Evolutionary conservation across 2,797 vertebrate species (phyloP).

Genomic region (Decapterus maruadsi): DNA sequence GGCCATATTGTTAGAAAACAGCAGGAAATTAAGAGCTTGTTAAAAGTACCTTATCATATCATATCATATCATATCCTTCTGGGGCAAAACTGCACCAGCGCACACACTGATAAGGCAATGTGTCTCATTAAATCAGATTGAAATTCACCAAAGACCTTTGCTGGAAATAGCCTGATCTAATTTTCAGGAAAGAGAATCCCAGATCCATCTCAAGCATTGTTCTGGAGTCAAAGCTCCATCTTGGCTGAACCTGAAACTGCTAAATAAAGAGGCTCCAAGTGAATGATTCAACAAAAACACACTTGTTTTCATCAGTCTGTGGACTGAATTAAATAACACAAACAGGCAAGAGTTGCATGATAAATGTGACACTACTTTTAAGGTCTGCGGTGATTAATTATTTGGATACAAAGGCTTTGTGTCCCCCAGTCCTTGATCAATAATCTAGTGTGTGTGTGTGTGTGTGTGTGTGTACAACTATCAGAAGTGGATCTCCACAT

Average conservation of each 20-base stretch:
- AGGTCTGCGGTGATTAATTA: constrained; percentile 55
- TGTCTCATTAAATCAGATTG: constrained; percentile 53
- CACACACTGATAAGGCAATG: constrained; percentile 10
- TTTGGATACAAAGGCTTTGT: constrained; percentile 48
- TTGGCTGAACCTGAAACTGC: constrained; percentile 7
- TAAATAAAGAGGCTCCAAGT: constrained; percentile 22
- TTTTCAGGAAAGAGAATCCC: constrained; percentile 40
- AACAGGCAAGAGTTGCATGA: constrained; percentile 29
- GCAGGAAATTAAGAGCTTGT: background rate
- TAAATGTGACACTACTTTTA: constrained; percentile 37
- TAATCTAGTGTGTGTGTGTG: constrained; percentile 13
- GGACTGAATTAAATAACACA: constrained; percentile 42
- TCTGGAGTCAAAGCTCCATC: constrained; percentile 2
- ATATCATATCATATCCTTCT: background rate
- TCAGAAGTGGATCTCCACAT: constrained; percentile 35
- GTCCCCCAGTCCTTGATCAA: constrained; percentile 10
- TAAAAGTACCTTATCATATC: constrained; percentile 5
- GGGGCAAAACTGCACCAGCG: constrained; percentile 8
- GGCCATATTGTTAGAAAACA: constrained; percentile 8
- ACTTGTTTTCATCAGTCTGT: constrained; percentile 14
- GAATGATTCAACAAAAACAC: constrained; percentile 44
- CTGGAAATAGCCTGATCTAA: constrained; percentile 49
- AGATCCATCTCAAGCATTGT: constrained; percentile 27
- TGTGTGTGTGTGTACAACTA: constrained; percentile 18
- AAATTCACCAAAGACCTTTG: constrained; percentile 41